These are phyloP conservation scores for Capitulum mitella DNA, from an alignment of 2,888 invertebrate genomes.

Conservation along the genomic window DNA sequence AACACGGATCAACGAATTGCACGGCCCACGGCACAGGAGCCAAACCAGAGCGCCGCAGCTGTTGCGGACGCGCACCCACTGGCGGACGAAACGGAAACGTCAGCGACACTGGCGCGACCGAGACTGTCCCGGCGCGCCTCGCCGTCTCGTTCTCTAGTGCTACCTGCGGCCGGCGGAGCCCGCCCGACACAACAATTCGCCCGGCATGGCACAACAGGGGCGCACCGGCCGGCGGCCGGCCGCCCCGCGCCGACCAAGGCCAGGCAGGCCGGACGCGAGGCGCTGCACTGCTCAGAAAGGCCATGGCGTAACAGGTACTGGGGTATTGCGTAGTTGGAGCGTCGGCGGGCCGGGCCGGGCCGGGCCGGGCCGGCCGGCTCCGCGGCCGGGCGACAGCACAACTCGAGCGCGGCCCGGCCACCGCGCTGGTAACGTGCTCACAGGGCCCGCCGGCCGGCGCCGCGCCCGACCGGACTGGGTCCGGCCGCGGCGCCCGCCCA, in stretches of 20 bases:
- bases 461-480: neutral
- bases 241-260: conserved; percentile 3
- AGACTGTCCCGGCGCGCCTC: too few relatives aligned
- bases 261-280: neutral
- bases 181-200: too few relatives aligned
- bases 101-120: too few relatives aligned
- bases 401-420: neutral
- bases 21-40: too few relatives aligned
- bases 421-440: neutral
- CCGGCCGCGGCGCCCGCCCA: too few relatives aligned
- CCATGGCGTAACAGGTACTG: conserved; percentile 6
- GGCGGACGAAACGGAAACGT: too few relatives aligned
- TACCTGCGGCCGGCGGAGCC: too few relatives aligned
- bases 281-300: neutral
- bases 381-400: neutral
- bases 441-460: neutral
- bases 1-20: too few relatives aligned
- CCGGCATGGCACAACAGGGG: too few relatives aligned
- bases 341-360: neutral
- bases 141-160: too few relatives aligned
- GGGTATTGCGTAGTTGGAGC: conserved; percentile 6
- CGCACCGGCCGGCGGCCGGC: neutral
- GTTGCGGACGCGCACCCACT: too few relatives aligned
- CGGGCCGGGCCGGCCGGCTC: neutral
- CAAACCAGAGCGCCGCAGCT: too few relatives aligned